Evolutionary conservation across 2,113 vertebrate species (phyloP), one percentile per base, ranked within the genome.

Genomic region (Aviceda subcristata): DNA sequence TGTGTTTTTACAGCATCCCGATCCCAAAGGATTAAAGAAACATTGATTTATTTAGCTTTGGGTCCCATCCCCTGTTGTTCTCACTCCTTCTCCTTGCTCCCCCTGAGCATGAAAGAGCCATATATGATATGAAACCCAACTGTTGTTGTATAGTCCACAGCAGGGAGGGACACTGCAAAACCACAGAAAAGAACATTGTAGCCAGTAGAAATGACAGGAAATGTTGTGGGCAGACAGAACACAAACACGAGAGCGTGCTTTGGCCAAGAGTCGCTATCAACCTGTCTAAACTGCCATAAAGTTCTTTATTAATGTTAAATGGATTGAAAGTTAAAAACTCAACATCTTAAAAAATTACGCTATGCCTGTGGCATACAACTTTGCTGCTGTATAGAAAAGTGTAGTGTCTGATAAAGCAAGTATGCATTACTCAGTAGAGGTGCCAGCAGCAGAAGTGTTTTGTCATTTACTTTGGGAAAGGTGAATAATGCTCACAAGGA

Each of bases 21-120:
- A 81, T 95, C 86, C 92, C 80, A 62, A 72, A 92, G 84, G 89
- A 95, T 92, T 83, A 94, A 96, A 96, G 91, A 39, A 91, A 56
- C 48, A 6, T 19, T 91, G 94, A 95, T 94, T 96, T 91, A 89
- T 89, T 91, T 92, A 76, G 80, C 60, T 94, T 72, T 85, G 45
- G 62, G 84, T 88, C 57, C 84, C 39, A 69, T 90, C 50, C 62
- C 74, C 51, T 5, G n/a, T 96, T 86, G 84, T 96, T 94, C 71
- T 82, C 6, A 1, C 66, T 91, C 77, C 30, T 80, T 83, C 48
- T 36, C 51, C 60, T 82, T 76, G 81, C 78, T 95, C 73, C 53
- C 69, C 36, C 26, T 50, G 91, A 91, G 80, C 76, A 92, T 48
- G 1, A 18, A 72, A 57, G 77, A 78, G 69, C 43, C 12, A 3